Conservation (phyloP, 2,113 vertebrate genomes). For the Balaeniceps rex region DNA sequence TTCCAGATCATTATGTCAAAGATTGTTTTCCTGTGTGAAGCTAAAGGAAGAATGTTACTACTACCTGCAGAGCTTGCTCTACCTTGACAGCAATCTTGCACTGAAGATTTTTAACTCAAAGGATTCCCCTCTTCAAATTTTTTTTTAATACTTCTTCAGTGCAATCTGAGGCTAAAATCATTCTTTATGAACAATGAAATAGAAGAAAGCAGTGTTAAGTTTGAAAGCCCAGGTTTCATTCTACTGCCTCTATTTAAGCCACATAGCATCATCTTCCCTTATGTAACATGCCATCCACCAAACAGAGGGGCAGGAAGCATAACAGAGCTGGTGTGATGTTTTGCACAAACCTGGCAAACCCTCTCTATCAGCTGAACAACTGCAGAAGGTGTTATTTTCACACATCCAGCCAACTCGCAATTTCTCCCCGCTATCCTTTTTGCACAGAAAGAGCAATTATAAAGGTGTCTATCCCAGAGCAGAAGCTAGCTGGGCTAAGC, state of each 20-base stretch:
- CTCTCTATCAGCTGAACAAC: neutral
- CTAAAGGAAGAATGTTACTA: neutral
- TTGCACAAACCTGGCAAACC: neutral
- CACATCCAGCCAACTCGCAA: neutral
- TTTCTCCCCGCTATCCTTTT: neutral
- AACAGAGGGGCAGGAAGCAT: neutral
- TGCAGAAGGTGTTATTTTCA: neutral
- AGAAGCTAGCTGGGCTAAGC: neutral
- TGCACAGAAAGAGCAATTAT: neutral
- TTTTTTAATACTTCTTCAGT: neutral
- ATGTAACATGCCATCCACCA: too few relatives aligned
- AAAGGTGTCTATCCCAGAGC: neutral
- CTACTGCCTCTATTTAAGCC: neutral
- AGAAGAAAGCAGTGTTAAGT: neutral
- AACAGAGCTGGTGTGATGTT: neutral
- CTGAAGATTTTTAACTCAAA: neutral
- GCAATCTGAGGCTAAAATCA: neutral
- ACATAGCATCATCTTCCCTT: neutral
- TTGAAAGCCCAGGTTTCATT: neutral
- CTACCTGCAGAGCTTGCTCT: neutral
- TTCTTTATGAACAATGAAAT: neutral
- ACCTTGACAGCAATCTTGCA: neutral
- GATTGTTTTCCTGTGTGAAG: neutral
- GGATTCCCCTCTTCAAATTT: neutral
- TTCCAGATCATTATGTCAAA: constrained; percentile 3